Evolutionary conservation across 2,113 vertebrate genomes (phyloP), one percentile per base, ranked within the genome.

Genomic region (Labrus mixtus): DNA sequence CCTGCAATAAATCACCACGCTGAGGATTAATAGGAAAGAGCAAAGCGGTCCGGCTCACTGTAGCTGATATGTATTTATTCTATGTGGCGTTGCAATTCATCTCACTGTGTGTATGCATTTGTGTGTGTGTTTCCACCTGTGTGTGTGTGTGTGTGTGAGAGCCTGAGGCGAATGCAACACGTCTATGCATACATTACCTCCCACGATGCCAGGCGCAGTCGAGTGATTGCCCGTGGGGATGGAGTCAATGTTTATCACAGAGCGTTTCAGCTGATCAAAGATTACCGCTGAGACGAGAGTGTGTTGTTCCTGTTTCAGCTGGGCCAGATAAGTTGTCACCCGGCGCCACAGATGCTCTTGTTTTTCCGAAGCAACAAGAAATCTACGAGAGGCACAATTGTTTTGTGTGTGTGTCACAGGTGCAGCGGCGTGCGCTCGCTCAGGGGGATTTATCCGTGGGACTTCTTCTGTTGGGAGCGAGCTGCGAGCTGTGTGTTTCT

Each of bases 41-140:
- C 87, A 91, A 90, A 90, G 90, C 87, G 50, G 68, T 83, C 64
- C 74, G 55, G 85, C 86, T 82, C 85, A 86, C 83, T 79, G 84
- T 88, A 81, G 84, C 87, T 85, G 89, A 88, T 90, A 86, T 87
- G 90, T 91, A 92, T 92, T 93, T 92, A 90, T 91, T 89, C 88
- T 82, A 80, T 77, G 82, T 88, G 82, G 84, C 75, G 71, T 75
- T 54, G 84, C 82, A 91, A 88, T 93, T 93, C 86, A 92, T 93
- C 91, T 90, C 73, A 60, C 65, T 61, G 73, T 76, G 80, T 83
- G 76, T 50, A 53, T 25, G 11, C 22, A 15, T 4, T 54, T 70
- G 54, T 51, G 29, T 12, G 48, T 55, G 29, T 71, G 25, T 25
- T 22, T 67, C 46, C 51, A 43, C 50, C 58, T 50, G 43, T 61